Percentiles rank a stretch among this genome's conserved stretches.
These are phyloP conservation scores for Netelia melanura DNA, from an alignment of 2,888 invertebrate species.

Conservation along the genomic window DNA sequence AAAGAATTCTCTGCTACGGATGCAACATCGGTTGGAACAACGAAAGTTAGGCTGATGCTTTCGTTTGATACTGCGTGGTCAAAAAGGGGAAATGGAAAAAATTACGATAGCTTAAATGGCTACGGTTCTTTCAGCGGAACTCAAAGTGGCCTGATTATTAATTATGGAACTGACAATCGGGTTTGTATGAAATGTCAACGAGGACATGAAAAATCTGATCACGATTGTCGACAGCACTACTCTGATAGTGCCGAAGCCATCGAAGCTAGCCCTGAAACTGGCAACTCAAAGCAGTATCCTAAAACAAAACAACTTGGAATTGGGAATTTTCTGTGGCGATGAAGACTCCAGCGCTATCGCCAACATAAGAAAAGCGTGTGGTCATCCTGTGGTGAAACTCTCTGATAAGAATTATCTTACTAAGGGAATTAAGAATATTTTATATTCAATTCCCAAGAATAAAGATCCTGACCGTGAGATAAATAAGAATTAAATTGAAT, in stretches of 20 bases:
- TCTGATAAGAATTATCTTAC: conserved; percentile 49
- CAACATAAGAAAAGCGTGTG: conserved; percentile 19
- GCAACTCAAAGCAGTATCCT: conserved; percentile 17
- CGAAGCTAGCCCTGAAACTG: conserved; percentile 50
- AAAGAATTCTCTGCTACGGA: background rate
- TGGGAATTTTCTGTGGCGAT: conserved; percentile 56
- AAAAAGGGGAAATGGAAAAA: conserved; percentile 22
- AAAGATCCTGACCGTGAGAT: conserved; percentile 37
- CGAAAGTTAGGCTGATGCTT: background rate
- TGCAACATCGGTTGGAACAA: background rate
- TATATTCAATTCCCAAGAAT: conserved; percentile 20
- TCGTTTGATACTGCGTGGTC: conserved; percentile 37
- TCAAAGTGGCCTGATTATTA: conserved; percentile 28
- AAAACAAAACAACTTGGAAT: conserved; percentile 41
- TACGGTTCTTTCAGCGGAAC: conserved; percentile 20
- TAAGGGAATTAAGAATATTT: conserved; percentile 29
- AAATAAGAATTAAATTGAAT: conserved; percentile 32
- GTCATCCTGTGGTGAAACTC: conserved; percentile 30
- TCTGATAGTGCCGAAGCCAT: conserved; percentile 61
- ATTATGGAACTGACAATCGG: conserved; percentile 36
- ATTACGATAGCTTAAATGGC: conserved; percentile 4
- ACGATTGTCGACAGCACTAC: conserved; percentile 61
- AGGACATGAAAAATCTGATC: conserved; percentile 29
- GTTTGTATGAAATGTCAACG: conserved; percentile 11
- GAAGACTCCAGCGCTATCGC: conserved; percentile 59